Conservation (phyloP, 2,113 vertebrate genomes). For the Ptilonorhynchus violaceus region DNA sequence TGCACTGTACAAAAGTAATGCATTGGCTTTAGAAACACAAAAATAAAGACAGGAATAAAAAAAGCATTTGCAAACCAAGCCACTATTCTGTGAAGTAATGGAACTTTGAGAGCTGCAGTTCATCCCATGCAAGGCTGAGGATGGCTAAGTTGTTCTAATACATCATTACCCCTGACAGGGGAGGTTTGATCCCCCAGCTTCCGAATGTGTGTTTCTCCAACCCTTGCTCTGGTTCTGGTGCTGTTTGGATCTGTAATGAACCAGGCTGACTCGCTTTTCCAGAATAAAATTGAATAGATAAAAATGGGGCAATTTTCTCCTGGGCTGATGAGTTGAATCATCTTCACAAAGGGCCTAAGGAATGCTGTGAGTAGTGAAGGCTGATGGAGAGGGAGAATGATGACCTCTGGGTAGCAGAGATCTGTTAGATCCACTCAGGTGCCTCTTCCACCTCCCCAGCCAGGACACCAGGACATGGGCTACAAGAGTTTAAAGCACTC, state of each 20-base stretch:
- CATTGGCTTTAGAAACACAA: not conserved
- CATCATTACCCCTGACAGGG: not conserved
- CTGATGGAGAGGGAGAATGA: not conserved
- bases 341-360: not conserved
- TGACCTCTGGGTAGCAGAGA: not conserved
- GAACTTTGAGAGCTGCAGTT: not conserved
- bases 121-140: not conserved
- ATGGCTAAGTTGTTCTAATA: not conserved
- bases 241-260: not conserved
- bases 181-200: not conserved
- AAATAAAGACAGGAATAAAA: not conserved
- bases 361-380: not conserved
- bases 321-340: not conserved
- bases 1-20: not conserved
- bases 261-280: not conserved
- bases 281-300: not conserved
- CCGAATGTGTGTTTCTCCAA: not conserved
- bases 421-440: not conserved
- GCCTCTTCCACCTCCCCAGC: not conserved
- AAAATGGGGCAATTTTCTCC: not conserved
- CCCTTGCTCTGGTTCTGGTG: not conserved
- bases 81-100: not conserved
- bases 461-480: not conserved
- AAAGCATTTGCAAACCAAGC: not conserved
- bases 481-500: not conserved